Base-by-base conservation (phyloP, 2,797 vertebrate genomes). In the Champsocephalus esox region DNA sequence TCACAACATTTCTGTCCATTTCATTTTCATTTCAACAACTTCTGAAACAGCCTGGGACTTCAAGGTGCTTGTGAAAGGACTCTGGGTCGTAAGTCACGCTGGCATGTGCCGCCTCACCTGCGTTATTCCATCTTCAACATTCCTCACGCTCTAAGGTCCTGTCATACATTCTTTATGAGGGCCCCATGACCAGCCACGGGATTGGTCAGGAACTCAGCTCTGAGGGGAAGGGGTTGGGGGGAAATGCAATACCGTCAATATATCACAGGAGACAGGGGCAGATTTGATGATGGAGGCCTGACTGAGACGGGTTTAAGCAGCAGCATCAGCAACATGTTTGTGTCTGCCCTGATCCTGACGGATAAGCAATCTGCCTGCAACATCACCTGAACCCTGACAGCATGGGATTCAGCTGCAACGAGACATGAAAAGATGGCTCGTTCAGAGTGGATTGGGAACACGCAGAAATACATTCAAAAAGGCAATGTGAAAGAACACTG, bases 141-240 rank as follows among this genome's bases (percentile, higher is more conserved):
- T 73, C 76, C 79, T 90, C 89, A 87, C 1, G 61, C 84, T 79
- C 89, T 80, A 59, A 82, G 88, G 83, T 89, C 81, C 83, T 89
- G 92, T 92, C 94, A 93, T 87, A 87, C 88, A 89, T 93, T 91
- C 88, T 93, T 94, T 91, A 94, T 88, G 91, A 91, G 73, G 84
- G 71, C 56, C 73, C 28, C 34, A 86, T 85, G 85, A 89, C 80
- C 78, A 55, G 65, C 64, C 77, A 52, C n/a, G 1, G 72, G 87
- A 90, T 87, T 91, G 90, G 90, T 79, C 75, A 52, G 88, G 82
- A 89, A 89, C 90, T 84, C 82, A 80, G 87, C 88, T 85, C 1
- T 59, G 61, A 81, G 79, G 77, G 71, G 38, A 75, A 60, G 54
- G 79, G 77, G 61, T 68, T 72, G 55, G 54, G 79, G 77, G 61